Evolutionary conservation across 2,888 invertebrate species (phyloP).

Genomic region (Zaprionus bogoriensis): DNA sequence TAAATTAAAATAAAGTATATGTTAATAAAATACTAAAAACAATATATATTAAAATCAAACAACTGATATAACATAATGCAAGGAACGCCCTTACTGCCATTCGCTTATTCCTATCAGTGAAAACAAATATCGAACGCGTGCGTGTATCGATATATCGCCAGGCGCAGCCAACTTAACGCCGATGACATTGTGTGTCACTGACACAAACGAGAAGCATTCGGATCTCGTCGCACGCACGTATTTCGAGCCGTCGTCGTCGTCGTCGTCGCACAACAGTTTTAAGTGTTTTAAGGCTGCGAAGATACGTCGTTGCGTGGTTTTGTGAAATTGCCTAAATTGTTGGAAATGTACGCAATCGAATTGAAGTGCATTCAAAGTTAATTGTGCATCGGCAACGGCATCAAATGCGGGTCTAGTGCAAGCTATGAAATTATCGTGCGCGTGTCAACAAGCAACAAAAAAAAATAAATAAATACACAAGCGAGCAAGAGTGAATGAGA

Average conservation of each 20-base stretch:
- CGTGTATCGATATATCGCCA: constrained; percentile 1
- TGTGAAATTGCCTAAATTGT: constrained; percentile 56
- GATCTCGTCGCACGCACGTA: constrained; percentile 30
- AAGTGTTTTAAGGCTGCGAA: constrained; percentile 13
- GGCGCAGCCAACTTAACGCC: constrained; percentile 25
- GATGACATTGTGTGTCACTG: constrained; percentile 28
- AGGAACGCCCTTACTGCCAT: neutral
- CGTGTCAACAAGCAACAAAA: constrained; percentile 29
- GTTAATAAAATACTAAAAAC: no score
- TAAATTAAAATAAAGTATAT: no score
- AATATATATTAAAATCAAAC: no score
- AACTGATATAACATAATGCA: no score
- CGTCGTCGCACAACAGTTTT: constrained; percentile 31
- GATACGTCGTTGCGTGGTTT: constrained; percentile 40
- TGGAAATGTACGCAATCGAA: constrained; percentile 28
- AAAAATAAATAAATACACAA: constrained; percentile 27
- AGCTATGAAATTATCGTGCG: constrained; percentile 14
- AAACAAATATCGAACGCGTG: constrained; percentile 13
- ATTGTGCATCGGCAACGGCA: constrained; percentile 3
- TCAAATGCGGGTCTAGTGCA: constrained; percentile 20
- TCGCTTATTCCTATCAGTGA: neutral
- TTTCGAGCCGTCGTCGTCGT: constrained; percentile 1
- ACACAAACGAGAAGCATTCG: constrained; percentile 46
- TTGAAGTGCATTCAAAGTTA: constrained; percentile 30
- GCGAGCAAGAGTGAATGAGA: constrained; percentile 13